These are phyloP conservation scores for Heliconius congener DNA, from an alignment of 1,140 invertebrate genomes.

Conservation along the genomic window DNA sequence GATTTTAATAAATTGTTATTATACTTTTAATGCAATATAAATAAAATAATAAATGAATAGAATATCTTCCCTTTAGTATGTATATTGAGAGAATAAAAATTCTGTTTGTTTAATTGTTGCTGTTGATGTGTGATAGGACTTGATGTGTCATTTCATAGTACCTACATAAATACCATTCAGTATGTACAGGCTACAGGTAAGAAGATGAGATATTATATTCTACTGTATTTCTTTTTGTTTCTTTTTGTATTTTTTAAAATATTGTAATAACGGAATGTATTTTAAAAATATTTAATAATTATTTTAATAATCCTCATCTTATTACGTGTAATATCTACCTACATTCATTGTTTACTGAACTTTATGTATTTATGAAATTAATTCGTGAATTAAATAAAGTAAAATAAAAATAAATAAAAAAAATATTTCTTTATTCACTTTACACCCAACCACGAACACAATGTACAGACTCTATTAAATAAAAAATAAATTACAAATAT, in stretches of 20 bases:
- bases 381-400: slow-evolving; percentile 1
- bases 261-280: neutral
- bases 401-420: neutral
- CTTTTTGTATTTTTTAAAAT: neutral
- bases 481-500: slow-evolving; percentile 12
- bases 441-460: neutral
- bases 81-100: slow-evolving; percentile 7
- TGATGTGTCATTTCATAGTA: slow-evolving; percentile 6
- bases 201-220: neutral
- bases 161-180: neutral
- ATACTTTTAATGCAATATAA: neutral
- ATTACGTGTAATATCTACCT: neutral
- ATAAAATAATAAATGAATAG: slow-evolving; percentile 51
- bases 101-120: neutral
- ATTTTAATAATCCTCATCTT: neutral
- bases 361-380: neutral
- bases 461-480: neutral
- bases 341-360: slow-evolving; percentile 1
- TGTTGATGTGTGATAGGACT: slow-evolving; percentile 12
- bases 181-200: neutral
- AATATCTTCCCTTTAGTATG: slow-evolving; percentile 63
- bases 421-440: neutral
- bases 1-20: neutral
- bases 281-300: neutral
- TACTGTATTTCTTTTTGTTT: neutral